Conservation (phyloP, 2,888 invertebrate genomes). For the Physocephala rufipes region DNA sequence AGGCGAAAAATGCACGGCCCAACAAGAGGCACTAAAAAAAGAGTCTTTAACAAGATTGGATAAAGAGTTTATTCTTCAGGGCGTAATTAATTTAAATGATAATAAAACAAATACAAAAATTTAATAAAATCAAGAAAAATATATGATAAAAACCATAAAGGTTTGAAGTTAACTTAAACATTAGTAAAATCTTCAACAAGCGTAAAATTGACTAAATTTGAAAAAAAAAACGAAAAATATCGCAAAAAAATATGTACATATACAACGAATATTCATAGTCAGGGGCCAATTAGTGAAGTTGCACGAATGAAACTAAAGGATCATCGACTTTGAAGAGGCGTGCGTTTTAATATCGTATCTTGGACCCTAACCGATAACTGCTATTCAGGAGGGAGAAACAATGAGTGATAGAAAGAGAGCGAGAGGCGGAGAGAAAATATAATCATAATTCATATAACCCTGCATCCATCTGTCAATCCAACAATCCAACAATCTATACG, state of each 20-base stretch:
- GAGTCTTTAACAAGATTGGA: no score
- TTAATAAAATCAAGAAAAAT: constrained; percentile 3
- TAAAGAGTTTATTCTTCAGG: neutral
- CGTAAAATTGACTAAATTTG: neutral
- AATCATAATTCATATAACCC: constrained; percentile 10
- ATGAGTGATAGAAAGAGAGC: no score
- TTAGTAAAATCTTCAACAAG: neutral
- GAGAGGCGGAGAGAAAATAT: no score
- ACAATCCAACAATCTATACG: constrained; percentile 45
- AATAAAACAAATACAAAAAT: neutral
- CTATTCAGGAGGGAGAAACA: constrained; percentile 55
- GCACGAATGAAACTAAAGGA: neutral
- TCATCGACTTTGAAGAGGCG: neutral
- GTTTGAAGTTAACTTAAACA: neutral
- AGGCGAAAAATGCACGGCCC: no score
- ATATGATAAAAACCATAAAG: neutral
- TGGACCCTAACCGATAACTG: constrained; percentile 60
- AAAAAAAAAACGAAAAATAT: constrained; percentile 5
- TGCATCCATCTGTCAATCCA: no score
- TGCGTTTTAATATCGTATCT: constrained; percentile 58
- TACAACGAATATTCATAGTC: neutral
- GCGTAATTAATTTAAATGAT: constrained; percentile 8
- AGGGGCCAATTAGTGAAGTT: constrained; percentile 17
- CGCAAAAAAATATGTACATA: neutral
- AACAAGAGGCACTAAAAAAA: no score